Conservation (phyloP, 1,140 invertebrate genomes). For the Euura lappo region DNA sequence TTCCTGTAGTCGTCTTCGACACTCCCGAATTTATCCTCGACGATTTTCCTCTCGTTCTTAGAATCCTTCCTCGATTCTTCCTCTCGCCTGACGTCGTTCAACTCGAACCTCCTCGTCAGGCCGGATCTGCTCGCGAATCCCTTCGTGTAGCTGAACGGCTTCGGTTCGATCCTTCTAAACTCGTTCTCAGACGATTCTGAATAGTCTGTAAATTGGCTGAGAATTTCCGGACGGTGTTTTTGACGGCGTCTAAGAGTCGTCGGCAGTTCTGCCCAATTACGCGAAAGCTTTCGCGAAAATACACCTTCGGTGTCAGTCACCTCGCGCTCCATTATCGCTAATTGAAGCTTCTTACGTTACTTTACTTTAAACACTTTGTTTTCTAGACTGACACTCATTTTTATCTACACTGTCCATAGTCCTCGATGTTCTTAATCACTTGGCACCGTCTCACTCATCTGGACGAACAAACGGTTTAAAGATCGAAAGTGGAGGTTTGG, state of each 20-base stretch:
- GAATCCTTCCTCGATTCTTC: slow-evolving; percentile 22
- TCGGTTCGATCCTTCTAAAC: slow-evolving; percentile 35
- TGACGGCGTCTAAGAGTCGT: slow-evolving; percentile 53
- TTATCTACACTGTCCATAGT: neutral
- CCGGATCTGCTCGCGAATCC: slow-evolving; percentile 50
- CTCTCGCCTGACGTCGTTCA: slow-evolving; percentile 23
- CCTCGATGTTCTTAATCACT: neutral
- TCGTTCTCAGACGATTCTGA: slow-evolving; percentile 51
- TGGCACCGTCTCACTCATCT: neutral
- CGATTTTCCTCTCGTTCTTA: slow-evolving; percentile 28
- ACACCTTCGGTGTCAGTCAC: slow-evolving; percentile 53
- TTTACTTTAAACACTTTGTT: slow-evolving; percentile 6
- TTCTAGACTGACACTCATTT: neutral
- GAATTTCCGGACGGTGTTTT: slow-evolving; percentile 54
- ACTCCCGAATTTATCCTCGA: slow-evolving; percentile 24
- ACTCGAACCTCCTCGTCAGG: slow-evolving; percentile 47
- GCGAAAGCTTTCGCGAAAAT: slow-evolving; percentile 49
- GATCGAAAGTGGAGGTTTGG: too few relatives aligned
- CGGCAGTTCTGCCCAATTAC: slow-evolving; percentile 58
- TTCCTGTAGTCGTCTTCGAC: slow-evolving; percentile 35
- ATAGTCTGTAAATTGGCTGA: slow-evolving; percentile 55
- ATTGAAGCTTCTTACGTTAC: neutral
- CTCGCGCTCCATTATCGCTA: slow-evolving; percentile 51
- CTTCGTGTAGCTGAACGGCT: slow-evolving; percentile 17
- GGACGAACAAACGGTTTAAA: too few relatives aligned